Conservation (phyloP, 2,113 vertebrate species). For the Ondatra zibethicus region DNA sequence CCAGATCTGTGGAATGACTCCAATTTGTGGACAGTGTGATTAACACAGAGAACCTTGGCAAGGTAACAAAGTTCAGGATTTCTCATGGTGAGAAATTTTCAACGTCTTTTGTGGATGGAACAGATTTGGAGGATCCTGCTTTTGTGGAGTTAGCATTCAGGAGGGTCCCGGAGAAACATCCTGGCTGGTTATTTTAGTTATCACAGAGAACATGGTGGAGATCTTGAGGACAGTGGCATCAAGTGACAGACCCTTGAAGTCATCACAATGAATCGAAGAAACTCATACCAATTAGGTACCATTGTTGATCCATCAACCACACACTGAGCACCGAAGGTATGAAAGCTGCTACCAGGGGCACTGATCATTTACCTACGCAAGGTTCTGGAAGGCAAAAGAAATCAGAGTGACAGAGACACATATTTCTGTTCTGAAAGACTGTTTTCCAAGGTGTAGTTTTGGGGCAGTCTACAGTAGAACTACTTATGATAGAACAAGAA, state of each 20-base stretch:
- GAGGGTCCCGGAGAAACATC: not conserved
- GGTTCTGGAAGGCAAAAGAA: not conserved
- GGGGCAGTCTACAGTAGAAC: not conserved
- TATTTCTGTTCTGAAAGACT: not conserved
- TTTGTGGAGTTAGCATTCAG: slow-evolving; percentile 33
- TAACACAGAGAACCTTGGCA: slow-evolving; percentile 72
- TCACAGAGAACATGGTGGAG: not conserved
- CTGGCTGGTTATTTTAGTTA: slow-evolving; percentile 27
- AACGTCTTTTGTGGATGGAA: slow-evolving; percentile 60
- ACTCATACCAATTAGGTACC: not conserved
- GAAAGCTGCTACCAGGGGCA: not conserved
- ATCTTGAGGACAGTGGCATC: not conserved
- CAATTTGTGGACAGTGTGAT: slow-evolving; percentile 71
- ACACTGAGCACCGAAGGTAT: not conserved
- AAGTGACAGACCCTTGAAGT: not conserved
- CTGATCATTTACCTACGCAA: not conserved
- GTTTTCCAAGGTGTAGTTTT: not conserved
- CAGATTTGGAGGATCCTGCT: slow-evolving; percentile 25
- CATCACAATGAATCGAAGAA: not conserved
- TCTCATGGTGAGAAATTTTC: slow-evolving; percentile 76
- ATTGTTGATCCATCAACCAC: not conserved
- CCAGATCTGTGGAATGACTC: slow-evolving; percentile 62
- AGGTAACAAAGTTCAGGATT: slow-evolving; percentile 66
- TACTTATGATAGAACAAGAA: not conserved
- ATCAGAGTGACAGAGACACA: not conserved